A percentile compares a stretch with the other conserved stretches of the same genome.
Evolutionary conservation across 2,888 invertebrate species (phyloP).

Genomic region (Eilema caniola): DNA sequence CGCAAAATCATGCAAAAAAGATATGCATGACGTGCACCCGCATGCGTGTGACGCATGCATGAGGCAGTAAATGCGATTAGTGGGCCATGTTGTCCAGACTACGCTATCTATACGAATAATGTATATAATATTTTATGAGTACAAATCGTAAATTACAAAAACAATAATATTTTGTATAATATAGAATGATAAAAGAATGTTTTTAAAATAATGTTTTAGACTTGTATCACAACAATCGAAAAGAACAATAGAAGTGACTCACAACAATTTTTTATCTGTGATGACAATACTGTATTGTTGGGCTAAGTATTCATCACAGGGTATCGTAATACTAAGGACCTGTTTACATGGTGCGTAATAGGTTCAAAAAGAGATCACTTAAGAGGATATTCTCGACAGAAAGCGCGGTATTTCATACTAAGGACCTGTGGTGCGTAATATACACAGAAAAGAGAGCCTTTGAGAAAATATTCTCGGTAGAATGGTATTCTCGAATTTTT

Average conservation of each 20-base stretch:
- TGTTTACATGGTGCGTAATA: not conserved
- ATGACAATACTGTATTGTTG: conserved; percentile 32
- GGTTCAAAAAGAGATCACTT: not conserved
- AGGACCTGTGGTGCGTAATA: too few relatives aligned
- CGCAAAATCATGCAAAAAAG: too few relatives aligned
- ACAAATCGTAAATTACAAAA: conserved; percentile 10
- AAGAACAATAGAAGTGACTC: conserved; percentile 43
- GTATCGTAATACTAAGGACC: conserved; percentile 8
- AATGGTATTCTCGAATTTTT: too few relatives aligned
- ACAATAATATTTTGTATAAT: conserved; percentile 15
- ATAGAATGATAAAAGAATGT: conserved; percentile 24
- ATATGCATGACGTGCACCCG: too few relatives aligned
- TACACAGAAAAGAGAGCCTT: too few relatives aligned
- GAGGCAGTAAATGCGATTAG: too few relatives aligned
- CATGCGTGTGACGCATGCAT: too few relatives aligned
- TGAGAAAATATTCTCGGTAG: too few relatives aligned
- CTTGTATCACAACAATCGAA: conserved; percentile 30
- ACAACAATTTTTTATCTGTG: conserved; percentile 33
- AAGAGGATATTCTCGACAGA: not conserved
- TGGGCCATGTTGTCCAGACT: not conserved
- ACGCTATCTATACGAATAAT: not conserved
- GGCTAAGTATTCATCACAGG: conserved; percentile 25
- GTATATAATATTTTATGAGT: conserved; percentile 4
- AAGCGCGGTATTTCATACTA: not conserved
- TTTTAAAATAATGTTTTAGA: conserved; percentile 43